Evolutionary conservation across 2,113 vertebrate species (phyloP), one percentile per base, ranked within the genome.

Genomic region (Lamprologus sp.): DNA sequence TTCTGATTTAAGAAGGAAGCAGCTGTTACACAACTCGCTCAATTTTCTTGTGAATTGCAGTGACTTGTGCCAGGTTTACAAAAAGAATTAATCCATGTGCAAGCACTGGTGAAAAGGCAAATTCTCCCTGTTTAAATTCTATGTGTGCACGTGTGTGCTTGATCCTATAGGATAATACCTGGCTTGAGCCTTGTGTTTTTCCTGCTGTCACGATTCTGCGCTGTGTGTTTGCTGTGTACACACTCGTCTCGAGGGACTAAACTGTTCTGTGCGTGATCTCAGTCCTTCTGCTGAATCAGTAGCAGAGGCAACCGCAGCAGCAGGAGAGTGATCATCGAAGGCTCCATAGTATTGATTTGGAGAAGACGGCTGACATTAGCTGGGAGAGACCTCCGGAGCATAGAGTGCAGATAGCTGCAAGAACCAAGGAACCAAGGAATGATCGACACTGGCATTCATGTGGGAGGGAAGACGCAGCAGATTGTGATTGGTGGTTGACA

Each of bases 331-430:
- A 92, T 91, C 84, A 90, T n/a, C 5, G 68, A 90, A 81, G 84
- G 79, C 83, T 92, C 81, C 81, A 54, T 79, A 17, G 58, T 92
- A 92, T 94, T 79, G 93, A 94, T 94, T 89, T 53, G 45, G 73
- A 89, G 81, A 87, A 83, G 87, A 90, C 83, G 68, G 60, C 83
- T 83, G 63, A 89, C 81, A 42, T 91, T 89, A 90, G 87, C 84
- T 77, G 47, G 83, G 54, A 84, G 85, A 83, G 84, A 73, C 84
- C 86, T 79, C 84, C 79, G 81, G 84, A 65, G 26, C 55, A 60
- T 14, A 81, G 58, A 86, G 82, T 54, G 77, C 68, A 87, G 82
- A 84, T 84, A 82, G 56, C 84, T 83, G 82, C 84, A 11, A 14
- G 42, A 89, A 68, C 84, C 88, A 79, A 88, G 83, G 49, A 89